These are phyloP conservation scores for Lamellibrachia columna DNA, from an alignment of 2,888 invertebrate genomes.

Conservation along the genomic window DNA sequence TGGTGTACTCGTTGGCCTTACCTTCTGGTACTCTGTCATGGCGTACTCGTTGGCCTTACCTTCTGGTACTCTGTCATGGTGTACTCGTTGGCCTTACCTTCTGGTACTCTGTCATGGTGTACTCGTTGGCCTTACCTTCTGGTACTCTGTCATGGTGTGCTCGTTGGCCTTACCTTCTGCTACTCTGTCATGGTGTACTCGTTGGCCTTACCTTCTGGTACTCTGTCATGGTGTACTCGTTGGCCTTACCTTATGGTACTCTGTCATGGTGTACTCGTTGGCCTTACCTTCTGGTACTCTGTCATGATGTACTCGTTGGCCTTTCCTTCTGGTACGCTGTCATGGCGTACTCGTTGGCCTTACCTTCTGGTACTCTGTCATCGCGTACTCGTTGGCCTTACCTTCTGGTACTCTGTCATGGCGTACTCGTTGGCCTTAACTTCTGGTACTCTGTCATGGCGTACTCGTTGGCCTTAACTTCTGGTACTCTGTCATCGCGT, in stretches of 20 bases:
- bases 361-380: conserved; percentile 12
- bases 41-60: not conserved
- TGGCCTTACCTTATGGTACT: not conserved
- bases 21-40: not conserved
- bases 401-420: not conserved
- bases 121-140: not conserved
- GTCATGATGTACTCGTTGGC: not conserved
- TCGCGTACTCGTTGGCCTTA: not conserved
- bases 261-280: not conserved
- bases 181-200: not conserved
- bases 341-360: not conserved
- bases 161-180: not conserved
- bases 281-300: not conserved
- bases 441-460: not conserved
- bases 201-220: not conserved
- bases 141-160: not conserved
- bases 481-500: not conserved
- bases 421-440: not conserved
- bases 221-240: not conserved
- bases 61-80: not conserved
- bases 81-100: not conserved
- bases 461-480: not conserved
- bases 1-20: not conserved
- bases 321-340: not conserved
- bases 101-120: not conserved